Evolutionary conservation across 1,140 invertebrate species (phyloP), one percentile per base, ranked within the genome.

Genomic region (Penaeus chinensis): DNA sequence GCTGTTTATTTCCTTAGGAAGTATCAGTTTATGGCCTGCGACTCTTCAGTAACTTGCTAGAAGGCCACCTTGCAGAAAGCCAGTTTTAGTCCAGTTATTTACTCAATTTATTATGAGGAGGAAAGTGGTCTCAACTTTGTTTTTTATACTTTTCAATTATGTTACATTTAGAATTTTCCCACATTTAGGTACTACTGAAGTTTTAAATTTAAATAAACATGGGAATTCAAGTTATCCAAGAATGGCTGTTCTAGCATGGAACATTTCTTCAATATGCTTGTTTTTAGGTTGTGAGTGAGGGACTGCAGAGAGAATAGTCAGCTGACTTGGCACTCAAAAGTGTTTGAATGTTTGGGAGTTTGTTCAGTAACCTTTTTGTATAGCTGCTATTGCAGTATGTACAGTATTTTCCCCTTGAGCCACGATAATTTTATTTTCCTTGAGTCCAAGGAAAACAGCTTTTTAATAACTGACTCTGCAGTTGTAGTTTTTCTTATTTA

Each of bases 1-100:
- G 79, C 69, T 87, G 86, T 87, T 87, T 54, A 82, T 82, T 82
- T 87, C 80, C 61, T 87, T 87, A 87, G 66, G 60, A 87, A 76
- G 62, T n/a, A 80, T 69, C 77, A 71, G 63, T 79, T 80, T 80
- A 80, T 80, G 65, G 81, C 81, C 81, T 82, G 81, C 81, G 65
- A 82, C 65, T 66, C 63, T 66, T 69, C 81, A 42, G 19, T 65
- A 82, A 82, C 65, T 65, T 82, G 81, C 81, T 82, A 82, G 81
- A 82, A 82, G 37, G 81, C 54, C 54, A 54, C 10, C 54, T 54
- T 54, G 54, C 54, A 54, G 54, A 54, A 54, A 54, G 65, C 81
- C 65, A 37, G 47, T 47, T 37, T 42, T 63, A 27, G 42, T 32
- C 65, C 32, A 27, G 22, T 61, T n/a, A 32, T 61, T 80, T 62